These are phyloP conservation scores for Heterohyrax brucei DNA, from an alignment of 2,797 vertebrate species.

Conservation along the genomic window DNA sequence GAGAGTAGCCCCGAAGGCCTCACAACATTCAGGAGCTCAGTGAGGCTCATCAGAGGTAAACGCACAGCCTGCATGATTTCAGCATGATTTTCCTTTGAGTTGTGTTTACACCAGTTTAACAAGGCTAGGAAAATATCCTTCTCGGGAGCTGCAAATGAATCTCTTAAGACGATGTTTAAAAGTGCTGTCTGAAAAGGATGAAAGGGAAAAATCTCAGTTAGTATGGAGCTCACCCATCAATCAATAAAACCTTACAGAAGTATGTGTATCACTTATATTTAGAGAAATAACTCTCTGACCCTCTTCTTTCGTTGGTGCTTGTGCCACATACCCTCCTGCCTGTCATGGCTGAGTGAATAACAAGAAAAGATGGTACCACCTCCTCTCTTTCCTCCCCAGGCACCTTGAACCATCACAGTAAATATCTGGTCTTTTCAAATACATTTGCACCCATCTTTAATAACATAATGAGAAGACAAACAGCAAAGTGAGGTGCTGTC, in stretches of 20 bases:
- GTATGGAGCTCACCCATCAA: not conserved
- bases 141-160: conserved; percentile 98
- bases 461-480: conserved; percentile 62
- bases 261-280: not conserved
- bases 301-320: conserved; percentile 15
- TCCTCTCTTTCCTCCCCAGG: not conserved
- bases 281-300: conserved; percentile 8
- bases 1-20: conserved; percentile 96
- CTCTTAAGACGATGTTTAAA: conserved; percentile 95
- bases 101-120: conserved; percentile 97
- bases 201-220: conserved; percentile 70
- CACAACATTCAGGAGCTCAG: conserved; percentile 97
- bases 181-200: conserved; percentile 93
- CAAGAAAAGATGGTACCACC: not conserved
- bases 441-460: not conserved
- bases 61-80: conserved; percentile 98
- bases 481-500: not conserved
- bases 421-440: conserved; percentile 23
- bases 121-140: conserved; percentile 98
- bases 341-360: not conserved
- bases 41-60: conserved; percentile 98
- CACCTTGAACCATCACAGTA: conserved; percentile 16
- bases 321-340: not conserved
- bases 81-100: conserved; percentile 92
- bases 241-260: conserved; percentile 40